A percentile compares a stretch with the other conserved stretches of the same genome.
These are phyloP conservation scores for Sebastolobus altivelis DNA, from an alignment of 2,797 vertebrate genomes.

Conservation along the genomic window DNA sequence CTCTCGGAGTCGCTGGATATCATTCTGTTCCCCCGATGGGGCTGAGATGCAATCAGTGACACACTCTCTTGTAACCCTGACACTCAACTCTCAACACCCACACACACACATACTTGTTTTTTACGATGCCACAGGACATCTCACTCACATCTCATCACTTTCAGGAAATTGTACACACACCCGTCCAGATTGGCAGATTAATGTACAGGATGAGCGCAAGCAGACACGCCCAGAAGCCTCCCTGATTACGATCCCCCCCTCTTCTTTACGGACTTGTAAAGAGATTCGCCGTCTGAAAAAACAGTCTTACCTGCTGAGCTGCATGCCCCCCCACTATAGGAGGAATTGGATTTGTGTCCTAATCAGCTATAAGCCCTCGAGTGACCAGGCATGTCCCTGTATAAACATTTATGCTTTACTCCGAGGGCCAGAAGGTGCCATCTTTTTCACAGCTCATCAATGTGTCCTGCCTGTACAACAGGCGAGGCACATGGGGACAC, in stretches of 20 bases:
- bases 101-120: conserved; percentile 41
- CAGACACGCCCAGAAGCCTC: conserved; percentile 61
- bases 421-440: conserved; percentile 44
- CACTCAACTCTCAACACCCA: conserved; percentile 53
- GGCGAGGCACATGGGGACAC: conserved; percentile 34
- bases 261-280: conserved; percentile 76
- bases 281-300: conserved; percentile 69
- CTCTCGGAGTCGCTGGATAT: conserved; percentile 68
- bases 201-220: conserved; percentile 56
- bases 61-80: conserved; percentile 69
- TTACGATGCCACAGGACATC: conserved; percentile 65
- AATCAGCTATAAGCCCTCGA: conserved; percentile 74
- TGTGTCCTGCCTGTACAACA: conserved; percentile 29
- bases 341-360: conserved; percentile 79
- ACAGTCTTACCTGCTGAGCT: conserved; percentile 65
- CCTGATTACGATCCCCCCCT: conserved; percentile 65
- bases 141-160: conserved; percentile 68
- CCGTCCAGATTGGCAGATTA: conserved; percentile 71
- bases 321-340: conserved; percentile 61
- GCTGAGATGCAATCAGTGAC: conserved; percentile 77
- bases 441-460: conserved; percentile 63
- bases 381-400: conserved; percentile 61
- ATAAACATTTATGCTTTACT: conserved; percentile 58
- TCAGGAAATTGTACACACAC: conserved; percentile 64
- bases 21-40: conserved; percentile 66